These are phyloP conservation scores for Caenorhabditis sulstoni DNA, from an alignment of 2,888 invertebrate genomes.

Conservation along the genomic window DNA sequence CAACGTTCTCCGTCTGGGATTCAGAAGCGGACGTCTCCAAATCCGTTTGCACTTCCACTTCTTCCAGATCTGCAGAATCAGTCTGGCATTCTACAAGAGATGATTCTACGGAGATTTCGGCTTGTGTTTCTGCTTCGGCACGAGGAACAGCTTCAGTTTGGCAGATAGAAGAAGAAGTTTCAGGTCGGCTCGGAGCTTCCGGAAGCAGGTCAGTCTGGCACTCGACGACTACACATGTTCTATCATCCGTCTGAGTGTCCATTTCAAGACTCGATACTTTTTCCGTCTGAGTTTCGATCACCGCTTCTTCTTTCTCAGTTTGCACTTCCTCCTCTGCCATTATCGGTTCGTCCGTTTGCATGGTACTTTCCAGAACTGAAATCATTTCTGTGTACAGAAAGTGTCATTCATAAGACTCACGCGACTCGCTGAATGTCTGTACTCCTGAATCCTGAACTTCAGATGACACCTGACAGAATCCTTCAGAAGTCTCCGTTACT, in stretches of 20 bases:
- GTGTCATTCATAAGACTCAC: too few relatives aligned
- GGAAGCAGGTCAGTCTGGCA: not conserved
- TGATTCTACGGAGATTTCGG: not conserved
- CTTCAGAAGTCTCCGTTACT: conserved; percentile 19
- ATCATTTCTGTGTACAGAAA: not conserved
- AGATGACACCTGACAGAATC: conserved; percentile 4
- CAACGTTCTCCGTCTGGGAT: conserved; percentile 17
- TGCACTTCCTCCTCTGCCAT: conserved; percentile 10
- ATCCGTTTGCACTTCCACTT: conserved; percentile 30
- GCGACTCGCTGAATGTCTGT: conserved; percentile 2
- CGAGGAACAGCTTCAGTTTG: conserved; percentile 10
- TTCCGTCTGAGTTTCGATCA: not conserved
- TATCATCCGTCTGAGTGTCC: not conserved
- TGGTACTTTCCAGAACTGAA: conserved; percentile 21
- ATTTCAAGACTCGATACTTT: not conserved
- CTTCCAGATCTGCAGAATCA: conserved; percentile 6
- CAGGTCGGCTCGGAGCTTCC: not conserved
- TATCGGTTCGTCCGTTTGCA: conserved; percentile 20
- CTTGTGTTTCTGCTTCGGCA: conserved; percentile 7
- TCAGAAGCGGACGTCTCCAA: not conserved
- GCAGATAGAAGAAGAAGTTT: conserved; percentile 20
- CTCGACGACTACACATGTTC: not conserved
- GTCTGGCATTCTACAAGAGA: conserved; percentile 23
- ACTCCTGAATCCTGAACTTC: conserved; percentile 3
- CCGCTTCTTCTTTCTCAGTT: not conserved